A percentile compares a stretch with the other conserved stretches of the same genome.
These are phyloP conservation scores for Poeciliopsis turneri DNA, from an alignment of 2,797 vertebrate genomes.

Conservation along the genomic window DNA sequence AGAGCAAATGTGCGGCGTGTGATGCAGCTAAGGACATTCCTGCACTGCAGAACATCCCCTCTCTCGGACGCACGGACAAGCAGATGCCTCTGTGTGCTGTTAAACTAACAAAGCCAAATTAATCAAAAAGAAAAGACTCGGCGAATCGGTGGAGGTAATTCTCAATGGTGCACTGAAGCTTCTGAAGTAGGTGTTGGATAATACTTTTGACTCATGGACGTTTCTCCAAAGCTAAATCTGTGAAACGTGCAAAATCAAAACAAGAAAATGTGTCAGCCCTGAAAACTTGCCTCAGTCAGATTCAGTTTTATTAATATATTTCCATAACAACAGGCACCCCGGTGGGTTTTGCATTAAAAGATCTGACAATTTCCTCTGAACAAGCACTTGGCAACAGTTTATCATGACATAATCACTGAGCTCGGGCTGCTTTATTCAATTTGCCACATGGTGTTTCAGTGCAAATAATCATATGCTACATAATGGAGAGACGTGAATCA, in stretches of 20 bases:
- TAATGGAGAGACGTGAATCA: constrained; percentile 7
- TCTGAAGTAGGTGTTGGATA: neutral
- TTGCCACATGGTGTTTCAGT: neutral
- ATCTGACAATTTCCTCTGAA: neutral
- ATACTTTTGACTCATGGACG: neutral
- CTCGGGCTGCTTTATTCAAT: constrained; percentile 11
- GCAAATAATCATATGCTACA: constrained; percentile 12
- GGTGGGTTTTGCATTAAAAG: neutral
- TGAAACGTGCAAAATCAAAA: neutral
- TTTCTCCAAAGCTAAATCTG: neutral
- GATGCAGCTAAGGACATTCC: constrained; percentile 78
- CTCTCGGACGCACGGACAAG: constrained; percentile 18
- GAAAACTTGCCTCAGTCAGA: neutral
- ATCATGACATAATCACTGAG: constrained; percentile 10
- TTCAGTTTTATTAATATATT: neutral
- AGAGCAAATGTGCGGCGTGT: constrained; percentile 77
- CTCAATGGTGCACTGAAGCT: neutral
- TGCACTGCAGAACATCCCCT: constrained; percentile 44
- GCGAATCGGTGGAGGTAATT: neutral
- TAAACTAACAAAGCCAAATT: neutral
- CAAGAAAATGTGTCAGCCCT: neutral
- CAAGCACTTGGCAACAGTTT: neutral
- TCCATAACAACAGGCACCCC: neutral
- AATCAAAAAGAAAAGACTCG: neutral
- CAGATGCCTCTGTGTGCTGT: constrained; percentile 5